Evolutionary conservation across 1,140 invertebrate genomes (phyloP).

Genomic region (Pseudomyrmex gracilis): DNA sequence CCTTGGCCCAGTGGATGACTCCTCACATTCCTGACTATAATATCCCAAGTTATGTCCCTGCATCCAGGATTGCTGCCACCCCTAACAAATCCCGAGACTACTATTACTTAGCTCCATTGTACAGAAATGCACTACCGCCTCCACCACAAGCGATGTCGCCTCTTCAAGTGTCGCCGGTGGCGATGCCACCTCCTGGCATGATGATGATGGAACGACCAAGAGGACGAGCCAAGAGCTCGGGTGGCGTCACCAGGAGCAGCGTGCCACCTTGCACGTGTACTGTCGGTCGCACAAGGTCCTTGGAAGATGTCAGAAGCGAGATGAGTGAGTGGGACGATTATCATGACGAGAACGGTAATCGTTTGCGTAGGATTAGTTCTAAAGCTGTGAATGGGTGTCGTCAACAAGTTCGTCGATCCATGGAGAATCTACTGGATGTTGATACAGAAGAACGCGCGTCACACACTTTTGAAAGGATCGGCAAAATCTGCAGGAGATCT

Average conservation of each 20-base stretch:
- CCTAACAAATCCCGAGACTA: conserved; percentile 88
- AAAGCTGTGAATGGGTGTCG: conserved; percentile 79
- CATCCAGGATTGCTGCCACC: conserved; percentile 79
- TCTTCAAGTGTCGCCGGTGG: conserved; percentile 72
- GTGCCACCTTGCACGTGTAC: conserved; percentile 87
- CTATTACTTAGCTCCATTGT: conserved; percentile 89
- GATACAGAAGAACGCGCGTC: conserved; percentile 79
- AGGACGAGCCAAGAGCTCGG: conserved; percentile 79
- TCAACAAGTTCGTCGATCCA: conserved; percentile 86
- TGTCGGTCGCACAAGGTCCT: conserved; percentile 87
- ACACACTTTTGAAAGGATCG: conserved; percentile 72
- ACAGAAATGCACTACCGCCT: conserved; percentile 88
- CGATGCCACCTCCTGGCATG: conserved; percentile 77
- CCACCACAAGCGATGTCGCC: conserved; percentile 78
- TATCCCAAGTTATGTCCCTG: conserved; percentile 85
- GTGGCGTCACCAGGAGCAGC: conserved; percentile 71
- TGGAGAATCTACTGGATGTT: conserved; percentile 89
- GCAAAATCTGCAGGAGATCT: conserved; percentile 68
- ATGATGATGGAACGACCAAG: conserved; percentile 84
- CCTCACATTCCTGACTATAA: conserved; percentile 84
- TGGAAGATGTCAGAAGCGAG: conserved; percentile 89
- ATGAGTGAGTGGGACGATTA: conserved; percentile 89
- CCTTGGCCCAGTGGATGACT: conserved; percentile 80
- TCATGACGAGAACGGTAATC: conserved; percentile 87
- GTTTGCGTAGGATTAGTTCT: conserved; percentile 83